Percentiles rank a stretch among this genome's conserved stretches.
phyloP scores from a whole-genome alignment of 2,888 invertebrate species.

The Thymelicus acteon region DNA sequence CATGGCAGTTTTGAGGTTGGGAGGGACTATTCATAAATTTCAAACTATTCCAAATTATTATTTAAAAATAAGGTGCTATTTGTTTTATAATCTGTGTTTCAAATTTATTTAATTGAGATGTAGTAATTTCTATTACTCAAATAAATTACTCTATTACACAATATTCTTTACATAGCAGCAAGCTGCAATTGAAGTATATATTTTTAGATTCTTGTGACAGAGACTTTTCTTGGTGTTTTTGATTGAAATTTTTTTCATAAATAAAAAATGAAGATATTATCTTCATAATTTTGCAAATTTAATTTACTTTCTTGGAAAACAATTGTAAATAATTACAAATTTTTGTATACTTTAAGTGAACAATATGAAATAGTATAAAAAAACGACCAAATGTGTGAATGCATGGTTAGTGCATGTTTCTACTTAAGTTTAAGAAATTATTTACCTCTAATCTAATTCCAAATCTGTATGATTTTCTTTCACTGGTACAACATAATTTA shows the following conservation, averaged over 20 bases:
- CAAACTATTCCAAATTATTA: background rate
- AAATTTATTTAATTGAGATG: background rate
- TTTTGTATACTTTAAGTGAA: background rate
- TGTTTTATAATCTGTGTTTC: background rate
- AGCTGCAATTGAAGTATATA: background rate
- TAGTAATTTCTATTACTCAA: too few species aligned
- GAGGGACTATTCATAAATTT: background rate
- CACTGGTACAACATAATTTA: too few species aligned
- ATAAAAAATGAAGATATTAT: background rate
- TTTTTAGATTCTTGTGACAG: conserved; percentile 6
- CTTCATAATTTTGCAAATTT: background rate
- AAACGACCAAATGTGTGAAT: conserved; percentile 3
- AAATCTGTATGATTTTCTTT: too few species aligned
- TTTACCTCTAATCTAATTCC: too few species aligned
- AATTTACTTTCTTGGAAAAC: background rate
- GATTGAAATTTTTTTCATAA: background rate
- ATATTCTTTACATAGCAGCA: background rate
- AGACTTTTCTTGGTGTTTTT: background rate
- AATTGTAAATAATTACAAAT: background rate
- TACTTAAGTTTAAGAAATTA: background rate
- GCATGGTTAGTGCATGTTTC: background rate
- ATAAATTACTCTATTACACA: background rate
- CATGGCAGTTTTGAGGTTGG: background rate
- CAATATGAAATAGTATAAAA: background rate
- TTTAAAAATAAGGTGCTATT: background rate